A percentile compares a stretch with the other conserved stretches of the same genome.
phyloP scores from a whole-genome alignment of 2,888 invertebrate genomes.

The Dryomyza anilis region DNA sequence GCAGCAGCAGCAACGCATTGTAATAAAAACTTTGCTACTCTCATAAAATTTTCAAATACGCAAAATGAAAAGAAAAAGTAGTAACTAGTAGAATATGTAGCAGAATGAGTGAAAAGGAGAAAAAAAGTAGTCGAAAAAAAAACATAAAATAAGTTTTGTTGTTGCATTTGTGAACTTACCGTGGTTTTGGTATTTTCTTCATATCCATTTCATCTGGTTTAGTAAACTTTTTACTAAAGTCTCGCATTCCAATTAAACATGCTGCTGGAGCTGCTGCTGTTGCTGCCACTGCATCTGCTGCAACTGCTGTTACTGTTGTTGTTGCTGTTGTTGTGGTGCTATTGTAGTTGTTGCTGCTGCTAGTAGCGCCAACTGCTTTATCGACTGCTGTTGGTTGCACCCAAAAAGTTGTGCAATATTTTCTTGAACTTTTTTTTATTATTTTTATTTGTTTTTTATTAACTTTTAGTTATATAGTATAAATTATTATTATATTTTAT shows the following conservation, averaged over 20 bases:
- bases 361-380: background rate
- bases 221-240: slow-evolving; percentile 45
- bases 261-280: slow-evolving; percentile 25
- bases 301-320: background rate
- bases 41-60: too few species aligned
- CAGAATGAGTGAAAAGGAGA: background rate
- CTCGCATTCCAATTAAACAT: slow-evolving; percentile 42
- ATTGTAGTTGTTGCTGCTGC: slow-evolving; percentile 25
- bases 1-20: too few species aligned
- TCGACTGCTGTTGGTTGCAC: slow-evolving; percentile 8
- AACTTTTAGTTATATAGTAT: too few species aligned
- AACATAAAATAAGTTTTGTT: slow-evolving; percentile 10
- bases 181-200: slow-evolving; percentile 50
- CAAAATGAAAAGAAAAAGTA: slow-evolving; percentile 1
- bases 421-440: background rate
- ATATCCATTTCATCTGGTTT: slow-evolving; percentile 49
- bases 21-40: too few species aligned
- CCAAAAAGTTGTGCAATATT: slow-evolving; percentile 10
- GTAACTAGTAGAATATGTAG: background rate
- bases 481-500: background rate
- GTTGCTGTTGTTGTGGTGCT: background rate
- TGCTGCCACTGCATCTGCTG: slow-evolving; percentile 4
- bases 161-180: slow-evolving; percentile 39
- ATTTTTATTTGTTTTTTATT: background rate
- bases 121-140: too few species aligned